Conservation (phyloP, 2,888 invertebrate genomes). For the Schizotus pectinicornis region DNA sequence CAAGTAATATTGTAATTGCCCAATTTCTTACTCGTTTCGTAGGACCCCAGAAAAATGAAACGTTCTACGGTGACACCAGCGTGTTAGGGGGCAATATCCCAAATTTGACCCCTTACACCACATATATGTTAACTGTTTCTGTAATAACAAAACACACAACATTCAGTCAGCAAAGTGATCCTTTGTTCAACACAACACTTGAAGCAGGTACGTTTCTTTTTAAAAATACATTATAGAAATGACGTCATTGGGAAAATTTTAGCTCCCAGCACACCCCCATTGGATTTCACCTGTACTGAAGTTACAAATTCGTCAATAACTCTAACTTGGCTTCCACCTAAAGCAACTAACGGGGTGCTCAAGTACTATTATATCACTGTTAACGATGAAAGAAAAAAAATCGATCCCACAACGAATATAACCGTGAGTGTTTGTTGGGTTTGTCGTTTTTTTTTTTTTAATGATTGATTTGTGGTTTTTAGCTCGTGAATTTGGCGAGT, state of each 20-base stretch:
- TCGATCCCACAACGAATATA: constrained; percentile 13
- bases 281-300: constrained; percentile 64
- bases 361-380: constrained; percentile 63
- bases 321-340: constrained; percentile 74
- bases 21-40: constrained; percentile 20
- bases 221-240: constrained; percentile 8
- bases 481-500: constrained; percentile 60
- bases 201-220: constrained; percentile 65
- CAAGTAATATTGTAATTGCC: constrained; percentile 1
- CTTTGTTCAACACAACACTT: constrained; percentile 69
- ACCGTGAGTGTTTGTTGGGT: background rate
- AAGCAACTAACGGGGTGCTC: constrained; percentile 74
- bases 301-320: constrained; percentile 69
- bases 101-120: constrained; percentile 74
- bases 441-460: background rate
- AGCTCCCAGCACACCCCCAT: constrained; percentile 65
- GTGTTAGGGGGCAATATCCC: constrained; percentile 65
- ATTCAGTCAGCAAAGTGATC: constrained; percentile 65
- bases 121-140: constrained; percentile 74
- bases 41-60: constrained; percentile 54
- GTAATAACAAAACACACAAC: constrained; percentile 65
- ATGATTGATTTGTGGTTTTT: constrained; percentile 18
- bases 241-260: constrained; percentile 36
- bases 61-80: constrained; percentile 59
- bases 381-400: constrained; percentile 12